Evolutionary conservation across 2,888 invertebrate genomes (phyloP).

Genomic region (Galeruca laticollis): DNA sequence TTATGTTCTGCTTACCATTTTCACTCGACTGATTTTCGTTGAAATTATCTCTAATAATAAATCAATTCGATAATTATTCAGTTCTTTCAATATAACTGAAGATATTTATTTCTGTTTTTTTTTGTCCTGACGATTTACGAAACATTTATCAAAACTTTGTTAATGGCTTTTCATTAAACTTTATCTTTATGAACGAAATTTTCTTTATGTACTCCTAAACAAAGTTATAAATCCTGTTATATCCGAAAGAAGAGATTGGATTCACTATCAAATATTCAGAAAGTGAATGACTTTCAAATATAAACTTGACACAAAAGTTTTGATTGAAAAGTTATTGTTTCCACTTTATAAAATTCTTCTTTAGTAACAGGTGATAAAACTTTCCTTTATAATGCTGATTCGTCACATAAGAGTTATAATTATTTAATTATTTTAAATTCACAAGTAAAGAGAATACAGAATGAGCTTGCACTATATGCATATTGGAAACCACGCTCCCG

Average conservation of each 20-base stretch:
- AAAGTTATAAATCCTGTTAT: neutral
- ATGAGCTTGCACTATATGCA: too few species aligned
- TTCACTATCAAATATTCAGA: too few species aligned
- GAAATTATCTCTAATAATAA: neutral
- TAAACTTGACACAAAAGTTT: neutral
- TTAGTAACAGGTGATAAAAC: too few species aligned
- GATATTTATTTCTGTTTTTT: neutral
- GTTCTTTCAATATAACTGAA: neutral
- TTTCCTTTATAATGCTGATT: too few species aligned
- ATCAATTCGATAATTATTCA: neutral
- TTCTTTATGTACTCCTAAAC: neutral
- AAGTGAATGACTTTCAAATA: neutral
- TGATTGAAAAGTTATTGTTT: too few species aligned
- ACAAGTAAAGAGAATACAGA: too few species aligned
- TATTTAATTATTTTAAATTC: too few species aligned
- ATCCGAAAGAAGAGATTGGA: neutral
- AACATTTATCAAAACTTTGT: neutral
- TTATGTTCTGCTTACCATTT: too few species aligned
- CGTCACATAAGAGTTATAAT: too few species aligned
- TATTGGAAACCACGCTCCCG: too few species aligned
- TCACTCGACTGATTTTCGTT: neutral
- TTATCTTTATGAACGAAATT: neutral
- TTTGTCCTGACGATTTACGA: neutral
- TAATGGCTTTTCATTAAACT: conserved; percentile 1
- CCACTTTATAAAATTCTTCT: too few species aligned